These are phyloP conservation scores for Axea sp. DNA, from an alignment of 2,888 invertebrate genomes.

Conservation along the genomic window DNA sequence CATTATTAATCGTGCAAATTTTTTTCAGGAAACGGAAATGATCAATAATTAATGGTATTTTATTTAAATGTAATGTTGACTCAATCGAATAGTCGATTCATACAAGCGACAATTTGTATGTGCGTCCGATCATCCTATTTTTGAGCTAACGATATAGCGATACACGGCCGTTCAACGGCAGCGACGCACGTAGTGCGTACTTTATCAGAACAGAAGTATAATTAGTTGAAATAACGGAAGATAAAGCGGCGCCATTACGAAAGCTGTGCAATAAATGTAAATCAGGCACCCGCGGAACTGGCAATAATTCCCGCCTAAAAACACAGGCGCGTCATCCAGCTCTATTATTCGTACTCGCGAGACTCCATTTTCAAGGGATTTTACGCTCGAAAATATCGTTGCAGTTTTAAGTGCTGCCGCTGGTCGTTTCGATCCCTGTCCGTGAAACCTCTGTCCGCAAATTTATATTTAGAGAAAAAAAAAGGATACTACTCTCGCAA, in stretches of 20 bases:
- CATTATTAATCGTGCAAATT: too few species aligned
- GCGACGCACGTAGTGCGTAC: conserved; percentile 69
- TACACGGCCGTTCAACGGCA: conserved; percentile 57
- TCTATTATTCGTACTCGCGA: conserved; percentile 71
- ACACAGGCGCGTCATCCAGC: conserved; percentile 74
- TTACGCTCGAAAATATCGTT: conserved; percentile 62
- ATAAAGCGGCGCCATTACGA: conserved; percentile 76
- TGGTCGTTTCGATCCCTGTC: conserved; percentile 56
- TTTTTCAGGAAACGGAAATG: too few species aligned
- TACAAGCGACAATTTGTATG: conserved; percentile 30
- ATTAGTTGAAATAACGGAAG: conserved; percentile 78
- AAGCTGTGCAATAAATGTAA: conserved; percentile 77
- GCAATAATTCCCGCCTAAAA: conserved; percentile 77
- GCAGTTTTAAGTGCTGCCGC: conserved; percentile 62
- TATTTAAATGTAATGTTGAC: conserved; percentile 50
- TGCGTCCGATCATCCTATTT: conserved; percentile 45
- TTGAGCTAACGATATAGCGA: conserved; percentile 36
- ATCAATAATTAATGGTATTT: too few species aligned
- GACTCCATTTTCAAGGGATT: conserved; percentile 65
- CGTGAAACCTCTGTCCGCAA: conserved; percentile 46
- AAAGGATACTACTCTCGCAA: conserved; percentile 32
- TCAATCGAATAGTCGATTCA: conserved; percentile 18
- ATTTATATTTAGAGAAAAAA: conserved; percentile 51
- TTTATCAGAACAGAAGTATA: conserved; percentile 77
- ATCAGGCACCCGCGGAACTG: conserved; percentile 75